Evolutionary conservation across 2,888 invertebrate species (phyloP).

Genomic region (Plebejus argus): DNA sequence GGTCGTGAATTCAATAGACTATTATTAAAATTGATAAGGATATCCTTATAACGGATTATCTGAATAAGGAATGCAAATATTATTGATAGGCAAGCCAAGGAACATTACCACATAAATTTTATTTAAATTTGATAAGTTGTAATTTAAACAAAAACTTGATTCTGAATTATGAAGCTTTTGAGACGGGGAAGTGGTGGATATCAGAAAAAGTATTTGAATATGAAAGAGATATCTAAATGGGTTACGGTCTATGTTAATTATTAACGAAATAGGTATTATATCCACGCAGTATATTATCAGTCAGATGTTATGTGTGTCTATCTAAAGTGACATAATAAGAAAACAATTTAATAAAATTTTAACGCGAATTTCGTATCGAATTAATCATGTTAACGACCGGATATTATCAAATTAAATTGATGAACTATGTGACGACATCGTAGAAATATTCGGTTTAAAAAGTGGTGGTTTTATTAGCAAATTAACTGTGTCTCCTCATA

Average conservation of each 20-base stretch:
- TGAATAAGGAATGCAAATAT: background rate
- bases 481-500: conserved; percentile 10
- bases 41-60: conserved; percentile 7
- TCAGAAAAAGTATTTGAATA: too few species aligned
- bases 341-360: background rate
- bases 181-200: too few species aligned
- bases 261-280: too few species aligned
- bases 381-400: background rate
- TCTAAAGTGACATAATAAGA: background rate
- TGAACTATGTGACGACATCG: background rate
- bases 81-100: background rate
- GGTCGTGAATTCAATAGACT: conserved; percentile 10
- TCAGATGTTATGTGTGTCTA: background rate
- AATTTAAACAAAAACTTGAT: too few species aligned
- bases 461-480: conserved; percentile 1
- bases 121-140: background rate
- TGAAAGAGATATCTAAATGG: too few species aligned
- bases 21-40: conserved; percentile 20
- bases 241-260: too few species aligned
- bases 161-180: too few species aligned
- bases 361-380: background rate
- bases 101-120: background rate
- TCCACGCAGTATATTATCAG: background rate
- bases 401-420: background rate
- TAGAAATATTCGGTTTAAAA: conserved; percentile 1